phyloP scores from a whole-genome alignment of 1,140 invertebrate genomes.

The Trialeurodes vaporariorum region DNA sequence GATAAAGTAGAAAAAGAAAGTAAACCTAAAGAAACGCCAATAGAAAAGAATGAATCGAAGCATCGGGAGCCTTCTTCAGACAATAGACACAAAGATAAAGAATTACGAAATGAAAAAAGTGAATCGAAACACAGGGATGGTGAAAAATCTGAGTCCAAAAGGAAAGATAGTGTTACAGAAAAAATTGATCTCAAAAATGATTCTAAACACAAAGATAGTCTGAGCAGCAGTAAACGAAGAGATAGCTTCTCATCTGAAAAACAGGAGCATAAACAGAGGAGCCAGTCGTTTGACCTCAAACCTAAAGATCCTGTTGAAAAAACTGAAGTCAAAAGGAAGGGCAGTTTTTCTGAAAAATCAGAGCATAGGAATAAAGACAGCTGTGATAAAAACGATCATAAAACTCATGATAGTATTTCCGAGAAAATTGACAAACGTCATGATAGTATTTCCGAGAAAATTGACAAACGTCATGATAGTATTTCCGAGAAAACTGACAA shows the following conservation, averaged over 20 bases:
- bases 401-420: slow-evolving; percentile 13
- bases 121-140: slow-evolving; percentile 7
- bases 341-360: slow-evolving; percentile 19
- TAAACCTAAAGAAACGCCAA: slow-evolving; percentile 9
- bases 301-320: slow-evolving; percentile 16
- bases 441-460: slow-evolving; percentile 14
- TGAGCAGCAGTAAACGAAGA: slow-evolving; percentile 26
- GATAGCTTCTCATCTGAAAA: slow-evolving; percentile 12
- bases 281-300: slow-evolving; percentile 3
- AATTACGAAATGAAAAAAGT: slow-evolving; percentile 11
- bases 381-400: slow-evolving; percentile 15
- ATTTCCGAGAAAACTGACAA: slow-evolving; percentile 18
- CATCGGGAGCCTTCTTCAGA: neutral
- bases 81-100: slow-evolving; percentile 13
- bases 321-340: slow-evolving; percentile 16
- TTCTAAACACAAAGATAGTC: slow-evolving; percentile 26
- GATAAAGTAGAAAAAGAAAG: slow-evolving; percentile 13
- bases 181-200: slow-evolving; percentile 13
- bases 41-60: slow-evolving; percentile 12
- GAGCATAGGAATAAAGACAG: slow-evolving; percentile 20
- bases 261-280: neutral
- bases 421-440: slow-evolving; percentile 16
- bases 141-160: slow-evolving; percentile 15
- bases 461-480: slow-evolving; percentile 15
- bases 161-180: slow-evolving; percentile 27